These are phyloP conservation scores for Platalea minor DNA, from an alignment of 2,797 vertebrate species.

Conservation along the genomic window DNA sequence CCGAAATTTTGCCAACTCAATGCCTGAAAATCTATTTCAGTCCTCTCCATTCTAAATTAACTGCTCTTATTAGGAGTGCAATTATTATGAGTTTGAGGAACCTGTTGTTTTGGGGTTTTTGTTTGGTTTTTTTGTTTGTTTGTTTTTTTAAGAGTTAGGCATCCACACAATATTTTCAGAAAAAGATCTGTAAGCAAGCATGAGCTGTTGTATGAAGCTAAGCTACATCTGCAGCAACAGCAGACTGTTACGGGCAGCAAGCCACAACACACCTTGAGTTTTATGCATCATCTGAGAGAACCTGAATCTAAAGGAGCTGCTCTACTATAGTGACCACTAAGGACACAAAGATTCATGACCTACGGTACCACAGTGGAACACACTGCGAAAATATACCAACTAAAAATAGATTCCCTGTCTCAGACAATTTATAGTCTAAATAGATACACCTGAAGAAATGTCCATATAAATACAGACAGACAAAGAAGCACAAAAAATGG, in stretches of 20 bases:
- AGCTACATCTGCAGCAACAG: background rate
- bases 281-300: background rate
- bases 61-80: background rate
- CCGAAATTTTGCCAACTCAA: background rate
- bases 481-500: background rate
- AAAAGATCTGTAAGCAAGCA: background rate
- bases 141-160: background rate
- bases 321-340: background rate
- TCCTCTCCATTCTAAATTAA: background rate
- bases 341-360: background rate
- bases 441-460: background rate
- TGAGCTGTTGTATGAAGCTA: background rate
- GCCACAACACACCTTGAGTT: background rate
- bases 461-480: background rate
- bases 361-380: background rate
- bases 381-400: background rate
- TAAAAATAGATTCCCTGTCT: background rate
- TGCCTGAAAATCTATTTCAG: background rate
- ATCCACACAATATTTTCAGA: background rate
- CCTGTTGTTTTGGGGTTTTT: too few relatives aligned
- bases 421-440: background rate
- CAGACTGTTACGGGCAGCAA: background rate
- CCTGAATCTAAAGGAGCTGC: background rate
- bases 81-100: background rate
- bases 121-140: too few relatives aligned